phyloP scores from a whole-genome alignment of 2,888 invertebrate genomes.

The Dolichomitus sp. region DNA sequence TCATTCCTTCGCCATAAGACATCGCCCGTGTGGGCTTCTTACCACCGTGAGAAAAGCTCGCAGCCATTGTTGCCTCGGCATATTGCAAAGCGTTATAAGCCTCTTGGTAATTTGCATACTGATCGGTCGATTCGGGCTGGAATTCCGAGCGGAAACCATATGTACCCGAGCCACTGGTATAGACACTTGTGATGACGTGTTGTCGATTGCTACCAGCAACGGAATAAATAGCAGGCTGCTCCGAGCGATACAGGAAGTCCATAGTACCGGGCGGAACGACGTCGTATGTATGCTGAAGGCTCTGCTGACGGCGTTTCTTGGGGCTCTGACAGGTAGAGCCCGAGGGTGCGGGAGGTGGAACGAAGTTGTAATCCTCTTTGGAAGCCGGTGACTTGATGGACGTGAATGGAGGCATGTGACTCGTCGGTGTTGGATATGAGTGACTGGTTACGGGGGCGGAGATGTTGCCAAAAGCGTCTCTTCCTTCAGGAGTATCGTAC shows the following conservation, averaged over 20 bases:
- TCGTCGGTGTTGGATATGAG: conserved; percentile 81
- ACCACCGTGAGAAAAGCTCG: conserved; percentile 77
- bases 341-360: conserved; percentile 87
- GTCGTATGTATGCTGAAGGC: conserved; percentile 78
- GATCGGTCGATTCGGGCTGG: conserved; percentile 90
- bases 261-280: conserved; percentile 79
- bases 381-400: conserved; percentile 87
- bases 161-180: conserved; percentile 90
- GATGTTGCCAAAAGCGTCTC: conserved; percentile 79
- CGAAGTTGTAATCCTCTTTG: conserved; percentile 87
- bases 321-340: conserved; percentile 85
- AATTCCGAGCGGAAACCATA: conserved; percentile 88
- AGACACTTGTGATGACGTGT: conserved; percentile 91
- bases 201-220: conserved; percentile 91
- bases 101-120: conserved; percentile 85
- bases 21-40: conserved; percentile 79
- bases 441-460: conserved; percentile 71
- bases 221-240: conserved; percentile 91
- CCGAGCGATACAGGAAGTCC: conserved; percentile 86
- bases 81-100: conserved; percentile 85
- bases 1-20: conserved; percentile 87
- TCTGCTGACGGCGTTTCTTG: conserved; percentile 85
- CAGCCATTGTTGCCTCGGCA: conserved; percentile 82
- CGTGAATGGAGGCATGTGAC: conserved; percentile 88
- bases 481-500: conserved; percentile 83